Evolutionary conservation across 2,888 invertebrate genomes (phyloP), one percentile per base, ranked within the genome.

Genomic region (Emmelina monodactyla): DNA sequence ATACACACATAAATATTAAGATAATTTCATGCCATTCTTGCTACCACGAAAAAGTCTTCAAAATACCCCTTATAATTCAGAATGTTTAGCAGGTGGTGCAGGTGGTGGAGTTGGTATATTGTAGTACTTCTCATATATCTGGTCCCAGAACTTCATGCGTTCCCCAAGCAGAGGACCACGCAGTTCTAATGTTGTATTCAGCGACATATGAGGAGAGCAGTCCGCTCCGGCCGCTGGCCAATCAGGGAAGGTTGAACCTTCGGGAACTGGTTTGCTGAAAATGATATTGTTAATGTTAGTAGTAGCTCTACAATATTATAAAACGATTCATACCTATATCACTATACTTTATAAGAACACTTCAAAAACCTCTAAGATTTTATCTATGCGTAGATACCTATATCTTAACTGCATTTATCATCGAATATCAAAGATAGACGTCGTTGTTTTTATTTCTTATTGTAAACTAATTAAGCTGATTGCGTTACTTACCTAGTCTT

Each of bases 81-180:
- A 6, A 19, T 19, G 19, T 9, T 9, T 19, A 19, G 19, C 5
- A 19, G 19, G 19, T 9, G 9, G 5, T 19, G 5, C 9, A 19
- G 62, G 62, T 0, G 61, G 43, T 9, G 44, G 37, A 2, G n/a
- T n/a, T n/a, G 64, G 61, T 0, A 37, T 38, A 3, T 45, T 43
- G 32, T 62, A 63, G 37, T 60, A 45, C 28, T 39, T 47, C 5
- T 50, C 42, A 33, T 65, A 66, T n/a, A 66, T 51, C 1, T 42
- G 36, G 14, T 62, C 54, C 64, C 66, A 65, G 37, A 64, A 53
- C 1, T 22, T 32, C 2, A 43, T 42, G 2, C 59, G 47, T 13
- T 52, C 39, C 14, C 46, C 41, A 15, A 58, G 19, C 22, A 55
- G 39, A 1, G 42, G 36, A 2, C 47, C 49, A 2, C 39, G 37